Evolutionary conservation across 2,113 vertebrate genomes (phyloP), one percentile per base, ranked within the genome.

Genomic region (Strigops habroptila): DNA sequence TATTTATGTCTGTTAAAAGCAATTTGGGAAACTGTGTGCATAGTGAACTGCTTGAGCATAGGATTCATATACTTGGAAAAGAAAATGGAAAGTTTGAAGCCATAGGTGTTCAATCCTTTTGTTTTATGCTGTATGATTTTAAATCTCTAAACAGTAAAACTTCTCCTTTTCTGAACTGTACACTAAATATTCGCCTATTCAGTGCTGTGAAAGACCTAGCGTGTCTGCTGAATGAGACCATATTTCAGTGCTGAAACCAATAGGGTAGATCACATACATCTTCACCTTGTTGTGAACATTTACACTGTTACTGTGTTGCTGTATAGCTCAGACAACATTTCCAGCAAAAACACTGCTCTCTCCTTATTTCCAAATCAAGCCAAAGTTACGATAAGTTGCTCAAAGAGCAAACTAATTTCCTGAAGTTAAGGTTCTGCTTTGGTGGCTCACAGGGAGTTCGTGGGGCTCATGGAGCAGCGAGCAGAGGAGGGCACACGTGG

Each of bases 401-500:
- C 6, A 4, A 70, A 39, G 37, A 67, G n/a, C 4, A 48, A 88
- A 46, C 7, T 31, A 8, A 28, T 52, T 63, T 67, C 33, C 23
- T 37, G 21, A 55, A 55, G 18, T 37, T 25, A 35, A 57, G 9
- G 43, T 43, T 80, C 37, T 68, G 46, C 1, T 10, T 13, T 67
- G 76, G 12, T 9, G 41, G 17, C 19, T 83, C 25, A 25, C 0
- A 7, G 44, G 41, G 59, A 12, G 18, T 5, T 49, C 1, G 3
- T 35, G 70, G 35, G 70, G 41, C 31, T 73, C 64, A 48, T 21
- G 75, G 8, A 69, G 33, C 1, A 41, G 49, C 1, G 33, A 46
- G 68, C 46, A 35, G 63, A 12, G 27, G 12, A 1, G 19, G 53
- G 35, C 3, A 8, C 5, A 4, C 19, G 39, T 0, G 1, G 27